phyloP scores from a whole-genome alignment of 1,140 invertebrate genomes.

The Sycobia sp. region DNA sequence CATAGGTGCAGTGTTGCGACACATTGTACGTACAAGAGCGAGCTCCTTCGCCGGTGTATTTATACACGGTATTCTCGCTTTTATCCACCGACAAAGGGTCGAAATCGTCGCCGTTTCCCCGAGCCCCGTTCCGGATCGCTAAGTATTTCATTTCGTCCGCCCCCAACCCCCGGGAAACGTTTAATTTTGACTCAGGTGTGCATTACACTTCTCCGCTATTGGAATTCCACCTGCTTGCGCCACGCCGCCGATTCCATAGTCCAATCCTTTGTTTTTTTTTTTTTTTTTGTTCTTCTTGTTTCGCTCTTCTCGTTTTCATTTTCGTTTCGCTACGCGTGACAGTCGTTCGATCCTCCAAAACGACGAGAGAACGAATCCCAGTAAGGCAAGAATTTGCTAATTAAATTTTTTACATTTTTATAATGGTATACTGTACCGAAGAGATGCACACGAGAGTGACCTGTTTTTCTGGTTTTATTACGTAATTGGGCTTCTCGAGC shows the following conservation, averaged over 20 bases:
- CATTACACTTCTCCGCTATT: conserved; percentile 15
- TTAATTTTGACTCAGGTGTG: conserved; percentile 58
- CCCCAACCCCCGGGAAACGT: conserved; percentile 47
- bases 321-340: too few relatives aligned
- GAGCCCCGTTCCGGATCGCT: conserved; percentile 43
- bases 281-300: not conserved
- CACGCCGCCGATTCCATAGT: not conserved
- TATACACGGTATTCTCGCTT: too few relatives aligned
- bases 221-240: conserved; percentile 21
- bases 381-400: conserved; percentile 29
- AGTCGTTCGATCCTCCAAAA: conserved; percentile 18
- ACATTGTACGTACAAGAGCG: too few relatives aligned
- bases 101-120: conserved; percentile 13
- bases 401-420: conserved; percentile 34
- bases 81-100: conserved; percentile 18
- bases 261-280: conserved; percentile 27
- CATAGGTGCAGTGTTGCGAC: too few relatives aligned
- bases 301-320: too few relatives aligned
- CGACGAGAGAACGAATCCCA: not conserved
- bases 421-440: not conserved
- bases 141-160: conserved; percentile 56
- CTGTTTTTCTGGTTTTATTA: too few relatives aligned
- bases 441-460: too few relatives aligned
- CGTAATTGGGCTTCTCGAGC: too few relatives aligned
- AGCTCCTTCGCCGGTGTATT: too few relatives aligned